phyloP scores from a whole-genome alignment of 2,113 vertebrate species.

The Vulpes lagopus region DNA sequence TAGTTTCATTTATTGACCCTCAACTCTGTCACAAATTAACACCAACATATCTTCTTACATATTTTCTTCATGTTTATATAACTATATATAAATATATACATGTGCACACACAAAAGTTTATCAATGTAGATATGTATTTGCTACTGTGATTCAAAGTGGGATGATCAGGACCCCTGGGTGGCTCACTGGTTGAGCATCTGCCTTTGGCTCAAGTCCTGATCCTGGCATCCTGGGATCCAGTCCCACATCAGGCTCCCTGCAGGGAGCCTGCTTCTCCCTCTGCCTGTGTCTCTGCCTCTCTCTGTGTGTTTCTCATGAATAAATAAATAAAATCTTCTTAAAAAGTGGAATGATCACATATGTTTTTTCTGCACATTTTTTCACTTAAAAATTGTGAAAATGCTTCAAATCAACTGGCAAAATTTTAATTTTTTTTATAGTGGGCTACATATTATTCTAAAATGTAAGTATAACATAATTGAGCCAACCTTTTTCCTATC shows the following conservation, averaged over 20 bases:
- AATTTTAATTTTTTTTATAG: neutral
- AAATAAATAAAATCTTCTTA: too few species aligned
- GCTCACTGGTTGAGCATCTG: too few species aligned
- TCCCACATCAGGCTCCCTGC: too few species aligned
- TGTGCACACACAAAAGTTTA: neutral
- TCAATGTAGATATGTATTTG: neutral
- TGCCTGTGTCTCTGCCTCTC: too few species aligned
- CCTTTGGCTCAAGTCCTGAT: too few species aligned
- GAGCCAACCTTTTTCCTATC: neutral
- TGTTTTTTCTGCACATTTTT: neutral
- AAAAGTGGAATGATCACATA: neutral
- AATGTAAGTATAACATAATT: neutral
- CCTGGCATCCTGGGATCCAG: too few species aligned
- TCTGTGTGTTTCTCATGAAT: too few species aligned
- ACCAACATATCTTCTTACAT: neutral
- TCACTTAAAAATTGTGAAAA: neutral
- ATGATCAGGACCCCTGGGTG: too few species aligned
- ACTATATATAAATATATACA: neutral
- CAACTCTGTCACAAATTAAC: neutral
- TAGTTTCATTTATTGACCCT: neutral
- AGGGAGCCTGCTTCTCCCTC: too few species aligned
- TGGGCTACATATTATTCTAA: neutral
- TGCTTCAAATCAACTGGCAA: neutral
- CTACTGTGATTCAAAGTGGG: neutral
- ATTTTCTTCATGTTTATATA: neutral